Evolutionary conservation across 2,797 vertebrate genomes (phyloP).

Genomic region (Rallus crepitans): DNA sequence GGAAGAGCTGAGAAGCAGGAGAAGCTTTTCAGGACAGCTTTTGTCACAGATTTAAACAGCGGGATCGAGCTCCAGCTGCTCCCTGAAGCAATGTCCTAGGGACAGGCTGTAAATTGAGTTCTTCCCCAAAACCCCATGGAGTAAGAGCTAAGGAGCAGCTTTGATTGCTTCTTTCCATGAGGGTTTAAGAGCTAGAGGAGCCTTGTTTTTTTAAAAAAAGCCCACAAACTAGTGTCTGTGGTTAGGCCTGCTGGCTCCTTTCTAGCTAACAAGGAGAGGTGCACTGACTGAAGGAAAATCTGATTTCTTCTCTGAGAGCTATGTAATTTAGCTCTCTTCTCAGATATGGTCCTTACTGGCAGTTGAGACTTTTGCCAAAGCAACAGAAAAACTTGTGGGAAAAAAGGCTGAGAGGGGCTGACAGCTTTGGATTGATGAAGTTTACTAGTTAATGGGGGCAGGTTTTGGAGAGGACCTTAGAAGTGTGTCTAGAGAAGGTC

Average conservation of each 20-base stretch:
- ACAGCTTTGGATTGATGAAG: background rate
- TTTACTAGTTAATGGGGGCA: background rate
- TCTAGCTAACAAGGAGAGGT: background rate
- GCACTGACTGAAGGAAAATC: background rate
- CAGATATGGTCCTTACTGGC: background rate
- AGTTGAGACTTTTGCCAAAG: background rate
- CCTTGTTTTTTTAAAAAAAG: background rate
- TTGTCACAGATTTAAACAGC: background rate
- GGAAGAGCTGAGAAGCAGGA: background rate
- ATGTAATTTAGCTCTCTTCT: background rate
- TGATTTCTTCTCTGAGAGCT: background rate
- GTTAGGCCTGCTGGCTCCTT: background rate
- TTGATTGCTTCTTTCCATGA: too few relatives aligned
- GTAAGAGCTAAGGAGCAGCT: background rate
- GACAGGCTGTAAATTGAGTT: background rate
- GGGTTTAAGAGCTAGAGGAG: background rate
- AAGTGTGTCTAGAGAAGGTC: background rate
- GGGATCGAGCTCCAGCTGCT: background rate
- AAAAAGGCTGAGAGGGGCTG: background rate
- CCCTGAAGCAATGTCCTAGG: background rate
- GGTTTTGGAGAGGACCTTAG: background rate
- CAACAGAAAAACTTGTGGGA: background rate
- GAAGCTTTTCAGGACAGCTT: background rate
- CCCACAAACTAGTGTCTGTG: background rate
- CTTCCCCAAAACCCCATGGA: background rate